Evolutionary conservation across 1,140 invertebrate species (phyloP).

Genomic region (Oscheius sp.): DNA sequence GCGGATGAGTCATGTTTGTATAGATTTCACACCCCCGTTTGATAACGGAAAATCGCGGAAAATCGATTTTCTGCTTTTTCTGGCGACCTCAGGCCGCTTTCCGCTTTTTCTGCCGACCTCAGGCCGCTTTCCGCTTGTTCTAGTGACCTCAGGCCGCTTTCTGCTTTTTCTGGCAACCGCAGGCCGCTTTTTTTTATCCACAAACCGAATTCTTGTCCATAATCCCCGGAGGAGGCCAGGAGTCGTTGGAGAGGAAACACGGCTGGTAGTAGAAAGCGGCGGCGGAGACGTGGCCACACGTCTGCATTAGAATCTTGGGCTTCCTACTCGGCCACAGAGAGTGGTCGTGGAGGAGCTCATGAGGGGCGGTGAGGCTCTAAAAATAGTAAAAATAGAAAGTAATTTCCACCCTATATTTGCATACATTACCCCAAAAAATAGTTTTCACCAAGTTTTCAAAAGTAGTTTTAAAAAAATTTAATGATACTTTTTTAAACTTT

Average conservation of each 20-base stretch:
- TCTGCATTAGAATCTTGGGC: constrained; percentile 48
- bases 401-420: no score
- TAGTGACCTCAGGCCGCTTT: no score
- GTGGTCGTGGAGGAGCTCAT: constrained; percentile 43
- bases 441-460: constrained; percentile 18
- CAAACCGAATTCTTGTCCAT: constrained; percentile 26
- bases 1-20: no score
- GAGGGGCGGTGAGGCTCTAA: constrained; percentile 11
- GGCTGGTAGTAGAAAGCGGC: constrained; percentile 45
- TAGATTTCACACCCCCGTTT: no score
- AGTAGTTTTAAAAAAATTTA: constrained; percentile 10
- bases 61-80: no score
- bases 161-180: no score
- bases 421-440: no score
- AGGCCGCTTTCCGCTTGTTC: no score
- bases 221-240: constrained; percentile 8
- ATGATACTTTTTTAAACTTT: no score
- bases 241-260: not conserved
- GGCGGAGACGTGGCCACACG: constrained; percentile 43
- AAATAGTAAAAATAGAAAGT: constrained; percentile 9
- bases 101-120: no score
- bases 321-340: constrained; percentile 38
- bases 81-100: no score
- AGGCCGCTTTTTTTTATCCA: not conserved
- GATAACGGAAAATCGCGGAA: not conserved